phyloP scores from a whole-genome alignment of 2,113 vertebrate species.

The Myotis yumanensis region DNA sequence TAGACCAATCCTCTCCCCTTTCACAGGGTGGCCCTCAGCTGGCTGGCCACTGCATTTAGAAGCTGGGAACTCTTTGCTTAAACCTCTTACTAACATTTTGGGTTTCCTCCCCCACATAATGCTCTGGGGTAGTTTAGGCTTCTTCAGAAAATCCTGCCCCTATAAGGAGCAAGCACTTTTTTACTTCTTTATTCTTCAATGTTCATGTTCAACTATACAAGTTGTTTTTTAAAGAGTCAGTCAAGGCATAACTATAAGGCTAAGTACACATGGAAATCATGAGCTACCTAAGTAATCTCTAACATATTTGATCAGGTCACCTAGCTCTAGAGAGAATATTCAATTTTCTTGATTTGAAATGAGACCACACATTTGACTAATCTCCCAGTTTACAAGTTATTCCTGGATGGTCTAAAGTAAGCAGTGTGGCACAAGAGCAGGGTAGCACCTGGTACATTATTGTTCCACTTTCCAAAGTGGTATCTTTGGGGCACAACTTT shows the following conservation, averaged over 20 bases:
- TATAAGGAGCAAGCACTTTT: neutral
- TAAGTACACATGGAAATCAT: neutral
- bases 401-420: neutral
- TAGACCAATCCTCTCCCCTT: neutral
- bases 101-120: neutral
- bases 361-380: neutral
- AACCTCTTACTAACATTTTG: neutral
- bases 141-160: neutral
- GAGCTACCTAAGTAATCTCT: neutral
- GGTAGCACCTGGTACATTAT: neutral
- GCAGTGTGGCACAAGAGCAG: neutral
- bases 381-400: neutral
- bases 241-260: neutral
- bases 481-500: neutral
- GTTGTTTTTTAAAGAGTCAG: neutral
- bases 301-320: neutral
- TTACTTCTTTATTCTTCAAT: neutral
- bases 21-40: neutral
- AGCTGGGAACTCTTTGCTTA: neutral
- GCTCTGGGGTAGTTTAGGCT: neutral
- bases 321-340: neutral
- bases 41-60: neutral
- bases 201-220: neutral
- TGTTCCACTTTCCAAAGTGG: neutral
- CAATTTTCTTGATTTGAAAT: constrained; percentile 4